Evolutionary conservation across 2,797 vertebrate species (phyloP).

Genomic region (Sebastes cheni): DNA sequence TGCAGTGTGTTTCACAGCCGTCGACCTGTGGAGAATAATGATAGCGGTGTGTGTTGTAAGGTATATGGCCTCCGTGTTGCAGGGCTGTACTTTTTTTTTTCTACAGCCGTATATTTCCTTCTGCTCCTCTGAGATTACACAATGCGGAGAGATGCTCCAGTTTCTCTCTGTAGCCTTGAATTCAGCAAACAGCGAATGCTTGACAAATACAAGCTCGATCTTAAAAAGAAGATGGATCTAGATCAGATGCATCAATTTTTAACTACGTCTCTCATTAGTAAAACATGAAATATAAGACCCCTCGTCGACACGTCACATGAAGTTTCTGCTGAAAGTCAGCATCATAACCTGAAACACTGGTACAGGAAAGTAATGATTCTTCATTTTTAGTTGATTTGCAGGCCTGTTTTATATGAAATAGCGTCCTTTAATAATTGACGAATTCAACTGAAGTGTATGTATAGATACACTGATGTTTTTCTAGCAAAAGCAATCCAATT

Average conservation of each 20-base stretch:
- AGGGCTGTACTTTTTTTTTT: constrained; percentile 12
- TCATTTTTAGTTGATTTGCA: not conserved
- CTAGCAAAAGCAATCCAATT: not conserved
- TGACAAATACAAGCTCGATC: not conserved
- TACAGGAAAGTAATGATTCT: not conserved
- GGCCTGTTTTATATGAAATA: not conserved
- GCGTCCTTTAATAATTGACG: not conserved
- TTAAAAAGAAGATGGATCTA: constrained; percentile 45
- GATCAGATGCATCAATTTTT: constrained; percentile 61
- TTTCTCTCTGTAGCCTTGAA: constrained; percentile 47
- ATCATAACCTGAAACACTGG: not conserved
- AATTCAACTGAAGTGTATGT: not conserved
- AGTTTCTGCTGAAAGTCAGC: constrained; percentile 16
- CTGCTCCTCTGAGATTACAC: constrained; percentile 48
- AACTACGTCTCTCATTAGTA: constrained; percentile 51
- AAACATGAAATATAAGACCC: constrained; percentile 56
- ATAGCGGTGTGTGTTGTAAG: not conserved
- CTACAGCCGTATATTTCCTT: constrained; percentile 29
- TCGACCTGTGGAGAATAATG: not conserved
- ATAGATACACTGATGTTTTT: not conserved
- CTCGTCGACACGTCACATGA: constrained; percentile 17
- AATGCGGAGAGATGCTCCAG: constrained; percentile 51
- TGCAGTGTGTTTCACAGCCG: constrained; percentile 18
- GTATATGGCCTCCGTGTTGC: not conserved
- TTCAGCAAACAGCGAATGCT: constrained; percentile 23